Base-by-base conservation (phyloP, 2,888 invertebrate genomes). In the Mactromeris polynyma region DNA sequence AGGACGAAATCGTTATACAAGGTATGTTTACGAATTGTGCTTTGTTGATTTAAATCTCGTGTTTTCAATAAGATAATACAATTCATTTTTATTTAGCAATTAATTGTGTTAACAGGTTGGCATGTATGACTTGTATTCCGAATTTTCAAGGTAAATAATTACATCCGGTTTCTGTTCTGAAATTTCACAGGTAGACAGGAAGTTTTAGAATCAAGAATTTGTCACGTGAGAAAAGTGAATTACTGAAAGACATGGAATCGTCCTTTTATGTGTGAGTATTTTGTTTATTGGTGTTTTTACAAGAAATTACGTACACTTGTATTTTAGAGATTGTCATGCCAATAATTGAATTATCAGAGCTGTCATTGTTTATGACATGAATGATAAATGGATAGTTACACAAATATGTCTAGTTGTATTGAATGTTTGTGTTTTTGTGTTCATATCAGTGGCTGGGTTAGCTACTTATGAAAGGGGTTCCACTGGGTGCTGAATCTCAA, bases 231-330 rank as follows among this genome's bases (percentile, higher is more conserved):
- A 46, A 46, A 17, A 46, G 46, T 7, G 6, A 46, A 46, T 6
- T 64, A 26, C 6, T 26, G 3, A 64, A 0, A 73, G 73, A n/a
- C 17, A 81, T 81, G 81, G 81, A 81, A 19, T 46, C 81, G 26
- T 81, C 54, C 6, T 81, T 81, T 51, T 81, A 81, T 51, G 54
- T 81, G 81, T 81, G 31, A 81, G 81, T 81, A 31, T 54, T 42
- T 31, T 7, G 36, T 79, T 42, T 17, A 26, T 46, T 38, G 40
- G 40, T 40, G 40, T 40, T 40, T 40, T 40, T 40, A 40, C 40
- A 7, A 46, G 9, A 46, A 46, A 46, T 46, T 3, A 46, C 46
- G 1, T 46, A 17, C 17, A 1, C 14, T 46, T 46, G 46, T 46
- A 9, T 3, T 9, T 46, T 14, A 46, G 1, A 7, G 46, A 1